Conservation (phyloP, 2,797 vertebrate species). For the Sylvia borin region DNA sequence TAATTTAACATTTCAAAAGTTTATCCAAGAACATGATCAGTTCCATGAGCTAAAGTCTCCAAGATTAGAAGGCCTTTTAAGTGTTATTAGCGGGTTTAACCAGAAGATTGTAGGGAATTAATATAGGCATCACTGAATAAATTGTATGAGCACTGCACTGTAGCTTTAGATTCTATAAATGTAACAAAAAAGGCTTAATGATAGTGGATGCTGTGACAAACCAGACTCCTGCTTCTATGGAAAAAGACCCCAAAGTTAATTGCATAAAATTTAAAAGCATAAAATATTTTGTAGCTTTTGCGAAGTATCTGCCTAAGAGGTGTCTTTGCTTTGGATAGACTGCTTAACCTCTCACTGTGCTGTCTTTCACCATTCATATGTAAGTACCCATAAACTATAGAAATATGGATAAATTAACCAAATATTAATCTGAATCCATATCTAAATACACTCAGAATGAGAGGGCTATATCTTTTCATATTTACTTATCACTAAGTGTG, state of each 20-base stretch:
- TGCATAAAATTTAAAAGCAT: neutral
- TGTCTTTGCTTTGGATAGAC: neutral
- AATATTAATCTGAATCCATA: neutral
- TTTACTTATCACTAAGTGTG: neutral
- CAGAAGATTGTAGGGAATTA: neutral
- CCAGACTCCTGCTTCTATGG: neutral
- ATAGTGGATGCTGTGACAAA: neutral
- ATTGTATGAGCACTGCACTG: neutral
- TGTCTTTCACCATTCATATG: neutral
- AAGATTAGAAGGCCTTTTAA: neutral
- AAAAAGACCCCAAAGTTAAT: constrained; percentile 14
- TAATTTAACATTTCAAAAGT: constrained; percentile 21
- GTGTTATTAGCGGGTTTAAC: neutral
- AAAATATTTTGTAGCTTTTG: neutral
- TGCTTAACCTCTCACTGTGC: neutral
- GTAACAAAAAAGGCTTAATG: neutral
- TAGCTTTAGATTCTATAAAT: neutral
- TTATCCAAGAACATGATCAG: neutral
- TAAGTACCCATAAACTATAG: neutral
- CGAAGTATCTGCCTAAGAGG: constrained; percentile 1
- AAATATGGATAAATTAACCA: neutral
- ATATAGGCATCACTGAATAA: neutral
- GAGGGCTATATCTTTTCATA: neutral
- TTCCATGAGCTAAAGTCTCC: neutral
- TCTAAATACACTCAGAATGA: neutral